Base-by-base conservation (phyloP, 1,140 invertebrate genomes). In the Mya arenaria region DNA sequence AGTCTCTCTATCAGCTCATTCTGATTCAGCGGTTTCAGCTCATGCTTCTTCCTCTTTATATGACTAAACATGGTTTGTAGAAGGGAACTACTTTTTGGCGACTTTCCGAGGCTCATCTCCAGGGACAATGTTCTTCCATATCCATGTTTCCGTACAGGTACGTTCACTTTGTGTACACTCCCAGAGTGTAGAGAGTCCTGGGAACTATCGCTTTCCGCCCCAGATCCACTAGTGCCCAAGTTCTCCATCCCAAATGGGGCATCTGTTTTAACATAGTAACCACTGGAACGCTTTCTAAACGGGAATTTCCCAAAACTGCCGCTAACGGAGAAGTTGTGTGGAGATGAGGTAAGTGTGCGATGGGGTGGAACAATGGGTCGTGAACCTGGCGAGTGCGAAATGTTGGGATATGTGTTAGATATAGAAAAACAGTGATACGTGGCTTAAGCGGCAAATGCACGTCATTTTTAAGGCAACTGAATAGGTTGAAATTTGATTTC, bases 1-100 rank as follows among this genome's bases (percentile, higher is more conserved):
- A 94, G 92, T 77, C 94, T 82, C 17, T 94, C 94, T 32, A 92
- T 87, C 25, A 94, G 83, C 74, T 94, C 94, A 34, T 87, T 89
- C 52, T 88, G 89, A 19, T 58, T 80, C 32, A 83, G 82, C 69
- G 63, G 88, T 71, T 65, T 52, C 41, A 78, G 87, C n/a, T 78
- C 62, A 44, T 84, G 52, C 71, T 85, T 90, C 66, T 85, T 86
- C 48, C 72, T 86, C 52, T 86, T 86, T 19, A 88, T 52, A 17
- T 52, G 48, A 83, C 75, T 36, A 37, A 81, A n/a, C 63, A 85
- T 73, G 25, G 81, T 55, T 65, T 78, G 62, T 17, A 84, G 63
- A 2, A 84, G 34, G 5, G 79, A 65, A 44, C 73, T 73, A 71
- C 55, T 66, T 8, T 68, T 63, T 17, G 25, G 25, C 30, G 17